Evolutionary conservation across 2,113 vertebrate genomes (phyloP), one percentile per base, ranked within the genome.

Genomic region (Rhea pennata): DNA sequence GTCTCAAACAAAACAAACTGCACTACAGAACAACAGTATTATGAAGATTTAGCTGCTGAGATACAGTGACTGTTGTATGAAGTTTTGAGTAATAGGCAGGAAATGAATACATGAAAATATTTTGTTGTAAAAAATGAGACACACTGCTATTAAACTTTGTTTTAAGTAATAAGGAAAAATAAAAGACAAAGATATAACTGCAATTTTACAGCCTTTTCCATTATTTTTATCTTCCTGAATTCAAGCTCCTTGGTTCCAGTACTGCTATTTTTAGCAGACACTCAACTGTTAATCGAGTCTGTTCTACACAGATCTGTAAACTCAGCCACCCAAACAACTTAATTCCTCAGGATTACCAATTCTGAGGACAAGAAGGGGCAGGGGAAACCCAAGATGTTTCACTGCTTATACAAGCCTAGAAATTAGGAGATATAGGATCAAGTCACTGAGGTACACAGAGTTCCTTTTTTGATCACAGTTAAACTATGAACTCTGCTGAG

Each of bases 71-170:
- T 90, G 40, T 85, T 85, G 39, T 95, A 79, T 92, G 81, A 96
- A 85, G 56, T 61, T 82, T 79, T 95, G 59, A 87, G 33, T 84
- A 92, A 83, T 24, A 91, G 74, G 61, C 54, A 65, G 54, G 42
- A 96, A 93, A 89, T 51, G 6, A 95, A 92, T 39, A 92, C 31
- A 58, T 92, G 65, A 93, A 91, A 95, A 88, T 93, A 95, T 88
- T 94, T 96, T 95, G 46, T 96, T 96, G 87, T 95, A 93, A 96
- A 96, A 96, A 92, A 72, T 54, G 89, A 94, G 64, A 95, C 62
- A 90, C 51, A 97, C 71, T 88, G 75, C 80, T 96, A 92, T 90
- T 96, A 91, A 84, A 92, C 75, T 86, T 87, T 91, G 84, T 90
- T 90, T 96, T 90, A 93, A 90, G 61, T 95, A 96, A 95, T 6